Base-by-base conservation (phyloP, 1,140 invertebrate species). In the Lepidurus couesii region DNA sequence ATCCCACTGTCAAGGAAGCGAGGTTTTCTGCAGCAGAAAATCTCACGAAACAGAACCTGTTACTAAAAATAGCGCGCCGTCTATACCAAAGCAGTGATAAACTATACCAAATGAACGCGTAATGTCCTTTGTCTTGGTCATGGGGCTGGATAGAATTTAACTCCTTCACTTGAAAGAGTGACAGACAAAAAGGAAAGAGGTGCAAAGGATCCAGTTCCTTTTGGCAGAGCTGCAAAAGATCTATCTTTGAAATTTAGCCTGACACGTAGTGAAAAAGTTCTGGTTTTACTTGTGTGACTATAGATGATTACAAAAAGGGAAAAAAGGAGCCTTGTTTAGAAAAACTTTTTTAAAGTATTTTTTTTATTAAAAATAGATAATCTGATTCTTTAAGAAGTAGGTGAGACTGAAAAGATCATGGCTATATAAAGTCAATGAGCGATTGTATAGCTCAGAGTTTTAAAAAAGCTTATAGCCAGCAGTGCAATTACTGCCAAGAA, bases 21-120 rank as follows among this genome's bases (percentile, higher is more conserved):
- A 65, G 53, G 53, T 65, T 65, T 65, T 65, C 53, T 65, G 53
- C 53, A 65, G 53, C 16, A 65, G 53, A 65, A 34, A 65, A 65
- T 65, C 53, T 10, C 53, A 65, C 53, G 53, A 21, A 34, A 34
- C 34, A 34, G 34, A 34, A 65, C 53, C 53, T 16, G 16, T 7
- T 13, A 65, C 9, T 65, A 65, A 65, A 65, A 65, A 65, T 65
- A 65, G 53, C 53, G 21, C 53, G 53, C 53, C 53, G 53, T 65
- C 53, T 65, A 65, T 65, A 65, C 53, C 53, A 65, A 13, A 65
- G 53, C 34, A 34, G 34, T 21, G 16, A 65, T 65, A 65, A 65
- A 65, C 53, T 65, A 65, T 65, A 65, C 53, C 53, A 65, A 65
- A 65, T 65, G 53, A 65, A 65, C 53, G 53, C 53, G 53, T 65